Evolutionary conservation across 1,140 invertebrate species (phyloP).

Genomic region (Apis dorsata): DNA sequence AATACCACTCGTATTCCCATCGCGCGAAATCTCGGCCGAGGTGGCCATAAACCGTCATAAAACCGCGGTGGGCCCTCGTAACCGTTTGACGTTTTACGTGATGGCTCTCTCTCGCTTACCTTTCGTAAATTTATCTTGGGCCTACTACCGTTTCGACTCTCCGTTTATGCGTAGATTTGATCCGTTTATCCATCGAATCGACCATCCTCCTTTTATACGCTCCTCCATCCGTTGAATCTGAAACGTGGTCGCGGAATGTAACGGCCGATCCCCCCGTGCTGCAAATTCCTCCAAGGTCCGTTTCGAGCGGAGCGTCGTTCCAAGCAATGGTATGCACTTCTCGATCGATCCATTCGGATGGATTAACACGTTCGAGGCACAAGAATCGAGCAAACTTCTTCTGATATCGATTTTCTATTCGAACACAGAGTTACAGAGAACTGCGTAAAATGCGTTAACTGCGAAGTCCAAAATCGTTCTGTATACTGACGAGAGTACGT

Average conservation of each 20-base stretch:
- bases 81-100: constrained; percentile 58
- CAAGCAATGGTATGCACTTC: neutral
- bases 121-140: constrained; percentile 36
- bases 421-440: too few relatives aligned
- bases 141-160: neutral
- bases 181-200: neutral
- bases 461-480: too few relatives aligned
- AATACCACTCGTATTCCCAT: constrained; percentile 43
- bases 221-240: neutral
- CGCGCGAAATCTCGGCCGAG: constrained; percentile 53
- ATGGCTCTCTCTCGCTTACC: constrained; percentile 4
- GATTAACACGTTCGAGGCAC: neutral
- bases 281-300: neutral
- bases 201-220: constrained; percentile 11
- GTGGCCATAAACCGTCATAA: constrained; percentile 53
- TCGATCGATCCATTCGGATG: neutral
- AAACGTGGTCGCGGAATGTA: neutral
- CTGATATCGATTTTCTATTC: too few relatives aligned
- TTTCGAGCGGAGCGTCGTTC: neutral
- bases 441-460: too few relatives aligned
- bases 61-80: constrained; percentile 38
- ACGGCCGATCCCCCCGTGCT: neutral
- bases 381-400: too few relatives aligned
- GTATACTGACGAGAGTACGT: too few relatives aligned
- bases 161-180: constrained; percentile 31